Evolutionary conservation across 2,797 vertebrate species (phyloP).

Genomic region (Tamandua tetradactyla): DNA sequence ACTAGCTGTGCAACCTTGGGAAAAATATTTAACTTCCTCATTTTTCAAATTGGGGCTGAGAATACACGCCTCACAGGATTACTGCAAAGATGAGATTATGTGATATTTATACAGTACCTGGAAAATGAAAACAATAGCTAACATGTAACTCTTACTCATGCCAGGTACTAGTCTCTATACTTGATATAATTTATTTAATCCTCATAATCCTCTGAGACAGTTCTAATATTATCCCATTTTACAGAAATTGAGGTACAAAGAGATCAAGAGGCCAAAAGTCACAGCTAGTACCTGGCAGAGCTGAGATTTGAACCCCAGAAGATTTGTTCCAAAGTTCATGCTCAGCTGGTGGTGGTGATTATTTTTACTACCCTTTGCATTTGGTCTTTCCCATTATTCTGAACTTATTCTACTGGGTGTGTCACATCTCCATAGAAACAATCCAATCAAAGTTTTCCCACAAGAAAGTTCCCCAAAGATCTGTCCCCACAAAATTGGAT

Average conservation of each 20-base stretch:
- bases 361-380: neutral
- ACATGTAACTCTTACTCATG: neutral
- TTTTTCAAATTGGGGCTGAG: neutral
- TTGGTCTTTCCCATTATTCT: neutral
- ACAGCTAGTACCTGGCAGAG: neutral
- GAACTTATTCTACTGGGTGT: too few relatives aligned
- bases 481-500: too few relatives aligned
- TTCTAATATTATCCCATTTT: conserved; percentile 13
- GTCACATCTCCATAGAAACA: too few relatives aligned
- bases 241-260: neutral
- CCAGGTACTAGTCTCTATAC: neutral
- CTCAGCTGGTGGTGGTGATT: neutral
- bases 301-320: neutral
- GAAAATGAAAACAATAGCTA: neutral
- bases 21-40: neutral
- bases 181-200: neutral
- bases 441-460: too few relatives aligned
- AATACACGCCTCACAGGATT: neutral
- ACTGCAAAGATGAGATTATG: neutral
- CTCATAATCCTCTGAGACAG: neutral
- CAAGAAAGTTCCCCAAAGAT: too few relatives aligned
- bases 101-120: neutral
- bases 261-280: neutral
- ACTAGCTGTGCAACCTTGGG: neutral
- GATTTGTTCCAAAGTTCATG: neutral